These are phyloP conservation scores for Muscicapa striata DNA, from an alignment of 2,797 vertebrate species.

Conservation along the genomic window DNA sequence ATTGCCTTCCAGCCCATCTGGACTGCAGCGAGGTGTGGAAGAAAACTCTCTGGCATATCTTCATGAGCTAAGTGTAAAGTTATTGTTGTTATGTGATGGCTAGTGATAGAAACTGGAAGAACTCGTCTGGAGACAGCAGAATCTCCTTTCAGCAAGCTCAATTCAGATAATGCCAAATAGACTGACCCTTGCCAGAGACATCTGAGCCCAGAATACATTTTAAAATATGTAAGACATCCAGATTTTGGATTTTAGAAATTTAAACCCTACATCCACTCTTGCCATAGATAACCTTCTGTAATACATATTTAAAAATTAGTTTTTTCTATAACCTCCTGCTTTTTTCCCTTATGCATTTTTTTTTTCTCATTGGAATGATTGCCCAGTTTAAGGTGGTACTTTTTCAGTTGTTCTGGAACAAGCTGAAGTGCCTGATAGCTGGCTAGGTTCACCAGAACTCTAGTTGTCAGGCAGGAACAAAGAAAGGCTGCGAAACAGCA, in stretches of 20 bases:
- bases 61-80: conserved; percentile 35
- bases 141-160: conserved; percentile 21
- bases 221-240: neutral
- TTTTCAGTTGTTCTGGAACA: neutral
- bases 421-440: neutral
- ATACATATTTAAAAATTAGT: neutral
- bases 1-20: neutral
- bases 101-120: conserved; percentile 17
- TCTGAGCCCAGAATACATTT: neutral
- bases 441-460: neutral
- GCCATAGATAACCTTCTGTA: neutral
- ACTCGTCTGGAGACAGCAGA: neutral
- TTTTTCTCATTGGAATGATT: neutral
- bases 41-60: conserved; percentile 14
- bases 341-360: neutral
- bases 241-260: neutral
- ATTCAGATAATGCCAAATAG: neutral
- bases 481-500: neutral
- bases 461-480: neutral
- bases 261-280: neutral
- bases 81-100: conserved; percentile 15
- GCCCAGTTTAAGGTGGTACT: neutral
- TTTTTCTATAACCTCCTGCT: neutral
- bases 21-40: neutral
- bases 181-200: neutral